Percentiles rank a stretch among this genome's conserved stretches.
Evolutionary conservation across 2,888 invertebrate genomes (phyloP).

Genomic region (Laothoe populi): DNA sequence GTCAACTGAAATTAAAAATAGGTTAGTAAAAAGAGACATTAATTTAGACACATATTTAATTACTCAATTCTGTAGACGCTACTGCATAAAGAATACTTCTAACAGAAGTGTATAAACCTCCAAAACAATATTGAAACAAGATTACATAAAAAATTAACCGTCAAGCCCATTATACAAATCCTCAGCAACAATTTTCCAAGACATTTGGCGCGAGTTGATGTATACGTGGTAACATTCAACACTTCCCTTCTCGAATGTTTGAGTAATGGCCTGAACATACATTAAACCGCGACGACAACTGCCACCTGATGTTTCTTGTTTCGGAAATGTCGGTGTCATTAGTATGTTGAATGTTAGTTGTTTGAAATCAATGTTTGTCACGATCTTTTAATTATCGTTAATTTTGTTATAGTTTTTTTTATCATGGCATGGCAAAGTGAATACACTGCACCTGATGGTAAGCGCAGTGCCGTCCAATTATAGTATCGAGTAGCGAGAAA

Average conservation of each 20-base stretch:
- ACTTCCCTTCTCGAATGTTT: neutral
- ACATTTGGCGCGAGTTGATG: slow-evolving; percentile 12
- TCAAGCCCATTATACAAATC: slow-evolving; percentile 3
- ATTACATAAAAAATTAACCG: neutral
- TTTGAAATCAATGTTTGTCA: too few relatives aligned
- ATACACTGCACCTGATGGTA: too few relatives aligned
- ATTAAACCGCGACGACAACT: neutral
- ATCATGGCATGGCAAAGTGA: too few relatives aligned
- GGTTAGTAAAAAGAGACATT: too few relatives aligned
- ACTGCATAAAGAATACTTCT: too few relatives aligned
- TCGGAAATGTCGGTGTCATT: neutral
- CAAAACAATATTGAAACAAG: slow-evolving; percentile 10
- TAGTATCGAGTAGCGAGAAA: too few relatives aligned
- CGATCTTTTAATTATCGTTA: too few relatives aligned
- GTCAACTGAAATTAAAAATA: too few relatives aligned
- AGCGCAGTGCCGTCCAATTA: too few relatives aligned
- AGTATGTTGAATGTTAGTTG: neutral
- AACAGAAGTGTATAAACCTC: neutral
- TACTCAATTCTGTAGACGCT: too few relatives aligned
- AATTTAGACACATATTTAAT: too few relatives aligned
- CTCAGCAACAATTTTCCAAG: slow-evolving; percentile 15
- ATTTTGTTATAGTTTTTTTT: too few relatives aligned
- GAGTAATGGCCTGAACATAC: slow-evolving; percentile 14
- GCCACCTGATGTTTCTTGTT: slow-evolving; percentile 4
- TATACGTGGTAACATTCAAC: slow-evolving; percentile 5